A percentile compares a stretch with the other conserved stretches of the same genome.
Evolutionary conservation across 2,888 invertebrate species (phyloP).

Genomic region (Phyllotreta cruciferae): DNA sequence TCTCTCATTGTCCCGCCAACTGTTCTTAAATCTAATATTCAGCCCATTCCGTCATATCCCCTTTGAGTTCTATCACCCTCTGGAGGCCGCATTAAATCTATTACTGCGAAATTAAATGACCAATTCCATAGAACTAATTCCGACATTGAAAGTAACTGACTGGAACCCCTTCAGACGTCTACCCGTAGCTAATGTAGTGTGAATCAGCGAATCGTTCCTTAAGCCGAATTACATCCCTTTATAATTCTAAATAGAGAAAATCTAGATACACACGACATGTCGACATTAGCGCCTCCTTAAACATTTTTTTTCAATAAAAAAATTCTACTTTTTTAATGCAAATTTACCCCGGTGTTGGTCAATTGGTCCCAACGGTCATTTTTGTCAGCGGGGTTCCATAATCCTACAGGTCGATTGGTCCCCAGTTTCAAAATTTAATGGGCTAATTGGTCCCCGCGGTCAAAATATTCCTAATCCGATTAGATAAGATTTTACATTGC

Average conservation of each 20-base stretch:
- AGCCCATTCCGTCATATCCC: conserved; percentile 11
- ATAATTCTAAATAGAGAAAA: conserved; percentile 38
- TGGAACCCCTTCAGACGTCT: conserved; percentile 14
- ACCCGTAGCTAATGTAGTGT: conserved; percentile 33
- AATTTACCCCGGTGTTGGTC: no score
- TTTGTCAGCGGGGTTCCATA: no score
- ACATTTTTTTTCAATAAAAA: no score
- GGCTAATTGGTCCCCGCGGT: no score
- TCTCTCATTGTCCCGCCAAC: conserved; percentile 8
- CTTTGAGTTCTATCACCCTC: conserved; percentile 8
- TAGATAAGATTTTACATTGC: no score
- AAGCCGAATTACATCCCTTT: conserved; percentile 30
- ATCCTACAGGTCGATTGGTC: no score
- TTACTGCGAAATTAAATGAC: conserved; percentile 29
- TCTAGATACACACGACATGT: conserved; percentile 32
- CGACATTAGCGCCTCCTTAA: no score
- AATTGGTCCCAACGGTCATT: no score
- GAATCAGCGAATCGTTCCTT: conserved; percentile 28
- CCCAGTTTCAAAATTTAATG: no score
- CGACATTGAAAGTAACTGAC: conserved; percentile 25
- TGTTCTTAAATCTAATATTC: conserved; percentile 23
- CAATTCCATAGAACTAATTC: conserved; percentile 28
- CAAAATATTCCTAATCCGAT: no score
- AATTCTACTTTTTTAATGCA: no score
- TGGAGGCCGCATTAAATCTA: conserved; percentile 20